Evolutionary conservation across 2,888 invertebrate genomes (phyloP), one percentile per base, ranked within the genome.

Genomic region (Abrostola tripartita): DNA sequence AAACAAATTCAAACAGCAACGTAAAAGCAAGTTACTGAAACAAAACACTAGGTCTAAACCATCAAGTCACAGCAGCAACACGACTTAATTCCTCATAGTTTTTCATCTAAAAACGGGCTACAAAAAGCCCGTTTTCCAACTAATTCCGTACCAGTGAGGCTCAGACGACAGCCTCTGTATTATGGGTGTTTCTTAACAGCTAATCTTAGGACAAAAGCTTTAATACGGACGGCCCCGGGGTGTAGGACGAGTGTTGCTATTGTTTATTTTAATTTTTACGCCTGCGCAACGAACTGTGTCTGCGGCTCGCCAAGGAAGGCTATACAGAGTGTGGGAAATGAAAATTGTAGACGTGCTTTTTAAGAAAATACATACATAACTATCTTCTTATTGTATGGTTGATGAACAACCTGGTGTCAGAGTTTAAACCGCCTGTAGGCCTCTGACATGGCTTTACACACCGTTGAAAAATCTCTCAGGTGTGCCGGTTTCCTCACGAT

Each of bases 191-290:
- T 92, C 92, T 93, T 93, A 90, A 91, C 88, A 91, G 91, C 93
- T 93, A 94, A 93, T 94, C 93, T 94, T 90, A 93, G 90, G 89
- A 94, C 94, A 94, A 94, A 93, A 90, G 93, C 87, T 87, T 92
- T 92, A 92, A 92, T 92, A 89, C 88, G 81, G 75, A 78, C 77
- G 89, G 93, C 91, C 80, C 81, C 79, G 89, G 85, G 92, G 90
- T 92, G 87, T 93, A 88, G 93, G 92, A 87, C 92, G 92, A 86
- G 83, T 87, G 89, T 87, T 83, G 84, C 86, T 85, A 88, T 93
- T 93, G 93, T 93, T 93, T 93, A 90, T 93, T 93, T 93, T 92
- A 93, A 92, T 93, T 93, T 93, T 93, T 92, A 87, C 91, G 92
- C 91, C 86, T 89, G 87, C 87, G 82, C 82, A 79, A 81, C 84